Percentiles rank a stretch among this genome's conserved stretches.
Conservation (phyloP, 2,113 vertebrate species). For the Laterallus jamaicensis region DNA sequence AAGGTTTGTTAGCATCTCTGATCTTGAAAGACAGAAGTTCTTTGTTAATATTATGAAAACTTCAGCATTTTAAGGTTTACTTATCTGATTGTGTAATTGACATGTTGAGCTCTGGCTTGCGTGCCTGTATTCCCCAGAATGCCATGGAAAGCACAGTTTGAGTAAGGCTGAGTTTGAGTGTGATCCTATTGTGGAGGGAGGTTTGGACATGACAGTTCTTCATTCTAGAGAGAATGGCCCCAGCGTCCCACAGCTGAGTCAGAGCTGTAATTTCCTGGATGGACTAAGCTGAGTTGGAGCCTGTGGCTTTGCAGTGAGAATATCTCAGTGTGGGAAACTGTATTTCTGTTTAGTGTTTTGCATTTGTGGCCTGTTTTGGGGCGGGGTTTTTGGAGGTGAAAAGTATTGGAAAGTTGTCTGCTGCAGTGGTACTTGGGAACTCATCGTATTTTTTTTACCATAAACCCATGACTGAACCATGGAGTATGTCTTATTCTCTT, state of each 20-base stretch:
- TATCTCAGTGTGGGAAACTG: not conserved
- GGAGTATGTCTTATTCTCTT: not conserved
- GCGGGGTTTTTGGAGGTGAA: not conserved
- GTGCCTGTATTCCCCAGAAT: not conserved
- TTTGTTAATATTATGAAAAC: not conserved
- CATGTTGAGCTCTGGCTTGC: not conserved
- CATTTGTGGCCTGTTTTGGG: not conserved
- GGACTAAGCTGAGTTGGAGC: fast-evolving
- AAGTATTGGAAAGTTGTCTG: not conserved
- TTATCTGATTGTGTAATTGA: not conserved
- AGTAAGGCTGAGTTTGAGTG: not conserved
- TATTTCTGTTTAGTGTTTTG: not conserved
- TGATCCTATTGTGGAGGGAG: not conserved
- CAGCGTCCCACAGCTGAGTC: not conserved
- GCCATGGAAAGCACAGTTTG: not conserved
- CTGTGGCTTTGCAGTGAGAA: not conserved
- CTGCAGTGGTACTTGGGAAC: not conserved
- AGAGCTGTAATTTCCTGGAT: not conserved
- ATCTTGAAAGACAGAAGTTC: not conserved
- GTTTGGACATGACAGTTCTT: not conserved
- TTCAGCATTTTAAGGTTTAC: not conserved
- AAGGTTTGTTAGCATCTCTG: not conserved
- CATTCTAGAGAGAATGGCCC: not conserved
- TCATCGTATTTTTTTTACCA: not conserved
- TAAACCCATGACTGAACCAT: not conserved